A percentile compares a stretch with the other conserved stretches of the same genome.
phyloP scores from a whole-genome alignment of 92 coral and sea anemone genomes.

The Heliopora coerulea region DNA sequence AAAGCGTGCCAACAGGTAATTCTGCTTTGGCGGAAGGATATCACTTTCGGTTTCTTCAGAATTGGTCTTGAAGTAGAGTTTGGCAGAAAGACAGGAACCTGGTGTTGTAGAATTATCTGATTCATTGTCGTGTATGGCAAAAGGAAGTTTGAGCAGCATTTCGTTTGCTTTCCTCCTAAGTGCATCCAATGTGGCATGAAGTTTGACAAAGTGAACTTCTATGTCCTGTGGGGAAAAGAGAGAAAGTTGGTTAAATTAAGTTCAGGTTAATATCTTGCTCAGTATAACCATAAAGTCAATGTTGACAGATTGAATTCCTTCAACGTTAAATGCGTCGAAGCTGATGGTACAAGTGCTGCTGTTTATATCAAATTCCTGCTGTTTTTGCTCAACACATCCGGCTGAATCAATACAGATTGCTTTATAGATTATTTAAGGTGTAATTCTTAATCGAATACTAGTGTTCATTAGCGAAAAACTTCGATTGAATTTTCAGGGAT shows the following conservation, averaged over 20 bases:
- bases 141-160: constrained; percentile 66
- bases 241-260: neutral
- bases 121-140: constrained; percentile 13
- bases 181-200: constrained; percentile 70
- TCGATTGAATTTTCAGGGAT: no score
- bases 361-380: no score
- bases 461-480: no score
- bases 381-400: no score
- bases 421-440: no score
- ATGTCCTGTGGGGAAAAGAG: neutral
- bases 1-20: constrained; percentile 13
- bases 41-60: neutral
- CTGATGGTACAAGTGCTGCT: no score
- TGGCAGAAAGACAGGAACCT: no score
- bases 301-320: neutral
- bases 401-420: no score
- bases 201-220: constrained; percentile 52
- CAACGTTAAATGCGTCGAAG: no score
- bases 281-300: neutral
- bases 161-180: constrained; percentile 65
- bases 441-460: no score
- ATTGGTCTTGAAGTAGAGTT: neutral
- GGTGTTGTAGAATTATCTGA: neutral
- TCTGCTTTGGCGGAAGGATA: neutral
- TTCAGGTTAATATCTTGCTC: neutral